Evolutionary conservation across 2,113 vertebrate species (phyloP).

Genomic region (Rousettus leschenaultii): DNA sequence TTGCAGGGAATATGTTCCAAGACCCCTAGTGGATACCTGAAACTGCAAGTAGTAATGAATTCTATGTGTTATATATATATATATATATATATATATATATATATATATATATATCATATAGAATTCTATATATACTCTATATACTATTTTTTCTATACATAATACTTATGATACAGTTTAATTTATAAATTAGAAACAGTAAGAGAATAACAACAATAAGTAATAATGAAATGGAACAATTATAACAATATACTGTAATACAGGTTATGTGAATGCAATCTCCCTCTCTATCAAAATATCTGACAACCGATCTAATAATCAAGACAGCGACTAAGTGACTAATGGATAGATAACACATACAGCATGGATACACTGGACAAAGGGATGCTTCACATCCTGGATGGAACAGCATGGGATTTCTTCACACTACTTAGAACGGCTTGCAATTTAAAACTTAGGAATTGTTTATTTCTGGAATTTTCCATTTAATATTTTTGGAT

Average conservation of each 20-base stretch:
- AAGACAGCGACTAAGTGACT: background rate
- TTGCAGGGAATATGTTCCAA: background rate
- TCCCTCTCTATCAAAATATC: background rate
- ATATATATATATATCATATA: too few species aligned
- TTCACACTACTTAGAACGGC: background rate
- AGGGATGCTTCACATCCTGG: background rate
- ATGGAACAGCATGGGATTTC: background rate
- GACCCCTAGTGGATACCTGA: background rate
- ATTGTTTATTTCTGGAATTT: background rate
- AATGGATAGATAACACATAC: background rate
- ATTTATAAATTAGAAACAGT: too few species aligned
- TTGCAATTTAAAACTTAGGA: background rate
- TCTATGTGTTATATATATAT: too few species aligned
- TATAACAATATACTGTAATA: background rate
- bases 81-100: too few species aligned
- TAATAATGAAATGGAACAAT: background rate
- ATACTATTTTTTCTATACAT: too few species aligned
- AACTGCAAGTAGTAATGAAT: background rate
- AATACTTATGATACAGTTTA: too few species aligned
- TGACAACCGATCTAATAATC: background rate
- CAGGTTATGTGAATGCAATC: background rate
- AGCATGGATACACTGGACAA: background rate
- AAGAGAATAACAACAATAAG: background rate
- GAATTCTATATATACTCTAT: background rate
- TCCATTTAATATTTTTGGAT: background rate